Base-by-base conservation (phyloP, 2,113 vertebrate species). In the Sclerurus mexicanus region DNA sequence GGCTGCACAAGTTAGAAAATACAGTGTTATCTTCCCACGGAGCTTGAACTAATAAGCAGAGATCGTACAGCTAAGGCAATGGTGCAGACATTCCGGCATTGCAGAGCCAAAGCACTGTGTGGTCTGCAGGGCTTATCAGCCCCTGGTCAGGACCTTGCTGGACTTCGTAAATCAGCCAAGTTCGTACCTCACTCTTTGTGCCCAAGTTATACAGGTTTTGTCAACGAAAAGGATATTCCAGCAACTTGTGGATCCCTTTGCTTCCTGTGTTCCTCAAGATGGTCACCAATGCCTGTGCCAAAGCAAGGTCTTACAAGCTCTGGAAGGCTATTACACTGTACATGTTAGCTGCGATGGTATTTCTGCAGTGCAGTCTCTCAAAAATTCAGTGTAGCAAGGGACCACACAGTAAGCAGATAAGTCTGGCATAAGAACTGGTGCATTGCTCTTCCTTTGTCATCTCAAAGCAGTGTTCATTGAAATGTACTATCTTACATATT, bases 21-120 rank as follows among this genome's bases (percentile, higher is more conserved):
- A n/a, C 6, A 35, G 30, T 0, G 0, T 67, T 55, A 22, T 60
- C 72, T 85, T 90, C 90, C 67, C 82, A 91, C 0, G 0, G 71
- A 83, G 85, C 85, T 85, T 44, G 74, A 82, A 64, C 49, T 72
- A 49, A 37, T 25, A 44, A 39, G 66, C 47, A 63, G 11, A 14
- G 55, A 30, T 17, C 10, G 35, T 44, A 56, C 35, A 49, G 78
- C 18, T 39, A 39, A 31, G 39, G 82, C 7, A 3, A 40, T 0
- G 4, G 56, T 0, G 3, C n/a, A 35, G 21, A 55, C 20, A 17
- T 0, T 35, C 63, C 16, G 68, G 42, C 5, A 4, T 2, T 0
- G 0, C 23, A 7, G 46, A 94, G 42, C 55, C 42, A 25, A 40
- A 80, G 59, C 55, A 22, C 52, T 5, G 1, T 5, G 23, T 39